Evolutionary conservation across 2,888 invertebrate species (phyloP).

Genomic region (Neuroscelio doddi): DNA sequence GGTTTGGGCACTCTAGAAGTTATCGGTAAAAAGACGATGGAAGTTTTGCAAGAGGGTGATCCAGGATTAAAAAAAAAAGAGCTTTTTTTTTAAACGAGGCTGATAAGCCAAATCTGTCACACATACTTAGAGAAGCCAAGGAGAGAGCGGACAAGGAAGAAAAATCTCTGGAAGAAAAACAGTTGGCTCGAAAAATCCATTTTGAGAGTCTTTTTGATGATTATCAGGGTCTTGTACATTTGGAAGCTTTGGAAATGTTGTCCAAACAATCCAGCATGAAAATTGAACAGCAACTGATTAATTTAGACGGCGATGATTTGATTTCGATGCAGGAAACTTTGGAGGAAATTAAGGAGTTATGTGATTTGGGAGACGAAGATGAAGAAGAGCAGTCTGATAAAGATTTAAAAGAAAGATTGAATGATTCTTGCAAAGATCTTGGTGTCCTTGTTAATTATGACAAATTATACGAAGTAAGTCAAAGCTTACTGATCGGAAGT

Average conservation of each 20-base stretch:
- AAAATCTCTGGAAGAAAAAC: slow-evolving; percentile 71
- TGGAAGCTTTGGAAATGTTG: slow-evolving; percentile 93
- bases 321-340: slow-evolving; percentile 83
- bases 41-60: slow-evolving; percentile 93
- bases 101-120: slow-evolving; percentile 79
- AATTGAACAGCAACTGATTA: slow-evolving; percentile 78
- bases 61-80: slow-evolving; percentile 86
- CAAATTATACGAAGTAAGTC: slow-evolving; percentile 72
- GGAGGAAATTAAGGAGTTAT: slow-evolving; percentile 84
- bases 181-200: slow-evolving; percentile 75
- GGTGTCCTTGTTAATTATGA: slow-evolving; percentile 78
- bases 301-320: slow-evolving; percentile 76
- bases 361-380: slow-evolving; percentile 81
- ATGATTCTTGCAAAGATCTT: slow-evolving; percentile 77
- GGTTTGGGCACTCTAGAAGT: slow-evolving; percentile 92
- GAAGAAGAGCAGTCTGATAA: slow-evolving; percentile 77
- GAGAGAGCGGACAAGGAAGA: slow-evolving; percentile 79
- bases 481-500: slow-evolving; percentile 29
- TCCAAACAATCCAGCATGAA: slow-evolving; percentile 86
- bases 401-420: slow-evolving; percentile 75
- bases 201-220: slow-evolving; percentile 90
- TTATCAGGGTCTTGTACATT: slow-evolving; percentile 89
- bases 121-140: slow-evolving; percentile 82
- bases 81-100: slow-evolving; percentile 78
- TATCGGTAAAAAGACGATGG: slow-evolving; percentile 96